phyloP scores from a whole-genome alignment of 35 echinoderm and acorn worm genomes.

The Amphiura filiformis region DNA sequence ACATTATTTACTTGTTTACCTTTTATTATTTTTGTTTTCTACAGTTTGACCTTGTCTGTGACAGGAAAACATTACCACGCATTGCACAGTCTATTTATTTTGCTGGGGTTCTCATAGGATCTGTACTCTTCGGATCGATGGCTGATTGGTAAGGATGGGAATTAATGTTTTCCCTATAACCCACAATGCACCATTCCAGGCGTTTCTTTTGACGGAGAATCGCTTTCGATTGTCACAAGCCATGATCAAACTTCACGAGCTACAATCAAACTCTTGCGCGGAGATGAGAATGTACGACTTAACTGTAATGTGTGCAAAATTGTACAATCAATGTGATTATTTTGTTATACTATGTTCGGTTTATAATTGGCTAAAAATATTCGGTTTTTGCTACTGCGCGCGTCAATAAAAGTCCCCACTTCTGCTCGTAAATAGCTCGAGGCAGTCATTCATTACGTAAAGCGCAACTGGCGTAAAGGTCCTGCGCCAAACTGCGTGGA shows the following conservation, averaged over 20 bases:
- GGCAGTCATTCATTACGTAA: too few species aligned
- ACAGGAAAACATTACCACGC: slow-evolving; percentile 1
- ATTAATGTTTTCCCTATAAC: not conserved
- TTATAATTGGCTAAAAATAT: too few species aligned
- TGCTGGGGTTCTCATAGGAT: slow-evolving; percentile 43
- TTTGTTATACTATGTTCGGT: too few species aligned
- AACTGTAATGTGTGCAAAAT: too few species aligned
- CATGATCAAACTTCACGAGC: not conserved
- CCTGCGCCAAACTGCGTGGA: too few species aligned
- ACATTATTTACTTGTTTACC: not conserved
- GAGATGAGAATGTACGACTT: too few species aligned
- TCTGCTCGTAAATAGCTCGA: too few species aligned
- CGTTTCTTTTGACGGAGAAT: not conserved
- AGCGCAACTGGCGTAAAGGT: too few species aligned
- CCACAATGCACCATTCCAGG: not conserved
- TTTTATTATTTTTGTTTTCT: slow-evolving; percentile 7
- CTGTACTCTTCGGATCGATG: slow-evolving; percentile 39
- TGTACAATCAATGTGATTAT: too few species aligned
- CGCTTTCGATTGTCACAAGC: not conserved
- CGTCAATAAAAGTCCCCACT: too few species aligned
- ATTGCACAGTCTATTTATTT: slow-evolving; percentile 59
- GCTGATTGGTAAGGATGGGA: slow-evolving; percentile 52
- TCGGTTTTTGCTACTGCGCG: too few species aligned
- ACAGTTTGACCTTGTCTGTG: slow-evolving; percentile 71
- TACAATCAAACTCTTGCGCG: too few species aligned